These are phyloP conservation scores for Ligdia adustata DNA, from an alignment of 2,888 invertebrate genomes.

Conservation along the genomic window DNA sequence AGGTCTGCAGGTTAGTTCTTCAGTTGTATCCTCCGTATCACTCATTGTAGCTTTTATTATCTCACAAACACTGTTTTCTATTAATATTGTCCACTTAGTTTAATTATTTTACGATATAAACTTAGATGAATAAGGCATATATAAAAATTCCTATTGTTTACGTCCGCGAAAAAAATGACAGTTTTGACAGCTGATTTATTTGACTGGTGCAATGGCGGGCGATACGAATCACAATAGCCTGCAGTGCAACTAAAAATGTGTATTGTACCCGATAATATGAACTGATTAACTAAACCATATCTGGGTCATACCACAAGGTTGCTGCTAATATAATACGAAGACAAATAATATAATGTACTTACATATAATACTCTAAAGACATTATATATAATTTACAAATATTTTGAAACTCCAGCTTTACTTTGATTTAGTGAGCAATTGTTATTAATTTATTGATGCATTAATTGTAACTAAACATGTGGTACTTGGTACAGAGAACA, in stretches of 20 bases:
- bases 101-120: neutral
- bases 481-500: too few species aligned
- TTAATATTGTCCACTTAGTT: too few species aligned
- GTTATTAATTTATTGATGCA: too few species aligned
- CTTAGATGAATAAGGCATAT: neutral
- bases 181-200: slow-evolving; percentile 26
- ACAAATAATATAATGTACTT: too few species aligned
- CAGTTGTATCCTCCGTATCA: slow-evolving; percentile 1
- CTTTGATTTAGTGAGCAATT: too few species aligned
- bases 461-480: too few species aligned
- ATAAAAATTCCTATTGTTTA: slow-evolving; percentile 40
- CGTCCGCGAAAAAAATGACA: slow-evolving; percentile 34
- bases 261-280: slow-evolving; percentile 30
- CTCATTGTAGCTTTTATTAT: slow-evolving; percentile 2
- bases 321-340: slow-evolving; percentile 10
- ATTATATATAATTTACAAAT: too few species aligned
- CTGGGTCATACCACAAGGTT: slow-evolving; percentile 42
- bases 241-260: slow-evolving; percentile 28
- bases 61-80: slow-evolving; percentile 1
- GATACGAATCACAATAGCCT: slow-evolving; percentile 38
- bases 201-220: slow-evolving; percentile 37
- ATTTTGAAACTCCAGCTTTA: too few species aligned
- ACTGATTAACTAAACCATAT: slow-evolving; percentile 32
- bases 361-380: too few species aligned
- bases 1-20: slow-evolving; percentile 71